These are phyloP conservation scores for Trachelus stipa DNA, from an alignment of 2,888 invertebrate species.

Conservation along the genomic window DNA sequence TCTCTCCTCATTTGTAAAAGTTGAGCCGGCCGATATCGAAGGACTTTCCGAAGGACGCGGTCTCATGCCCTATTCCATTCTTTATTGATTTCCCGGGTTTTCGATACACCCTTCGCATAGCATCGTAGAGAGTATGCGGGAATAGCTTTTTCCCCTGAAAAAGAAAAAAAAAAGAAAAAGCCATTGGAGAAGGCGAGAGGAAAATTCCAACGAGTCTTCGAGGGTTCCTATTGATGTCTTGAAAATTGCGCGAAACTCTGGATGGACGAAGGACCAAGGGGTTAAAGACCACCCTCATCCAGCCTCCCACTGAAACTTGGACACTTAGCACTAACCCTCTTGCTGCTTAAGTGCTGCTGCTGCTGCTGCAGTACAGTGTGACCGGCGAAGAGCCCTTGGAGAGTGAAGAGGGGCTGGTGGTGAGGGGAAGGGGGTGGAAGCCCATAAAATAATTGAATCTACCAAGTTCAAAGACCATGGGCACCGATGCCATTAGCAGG, in stretches of 20 bases:
- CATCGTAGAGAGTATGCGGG: neutral
- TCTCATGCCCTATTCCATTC: neutral
- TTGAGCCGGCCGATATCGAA: neutral
- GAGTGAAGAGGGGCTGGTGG: neutral
- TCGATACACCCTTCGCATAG: neutral
- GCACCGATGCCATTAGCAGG: neutral
- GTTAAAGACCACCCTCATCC: too few relatives aligned
- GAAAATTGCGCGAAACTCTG: neutral
- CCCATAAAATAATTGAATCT: neutral
- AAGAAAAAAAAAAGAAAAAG: constrained; percentile 12
- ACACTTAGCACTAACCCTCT: neutral
- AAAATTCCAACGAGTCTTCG: constrained; percentile 28
- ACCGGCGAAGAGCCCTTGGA: neutral
- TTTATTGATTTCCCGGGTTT: neutral
- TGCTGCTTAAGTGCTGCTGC: neutral
- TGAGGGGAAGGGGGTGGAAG: neutral
- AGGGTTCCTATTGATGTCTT: neutral
- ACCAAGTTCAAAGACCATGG: neutral
- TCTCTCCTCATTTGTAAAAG: neutral
- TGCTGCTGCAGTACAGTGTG: neutral
- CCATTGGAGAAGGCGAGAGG: constrained; percentile 16
- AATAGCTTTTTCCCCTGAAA: neutral
- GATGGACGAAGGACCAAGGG: neutral
- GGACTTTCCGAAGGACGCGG: neutral
- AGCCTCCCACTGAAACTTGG: neutral